Evolutionary conservation across 2,113 vertebrate genomes (phyloP), one percentile per base, ranked within the genome.

Genomic region (Nansenia antarctica): DNA sequence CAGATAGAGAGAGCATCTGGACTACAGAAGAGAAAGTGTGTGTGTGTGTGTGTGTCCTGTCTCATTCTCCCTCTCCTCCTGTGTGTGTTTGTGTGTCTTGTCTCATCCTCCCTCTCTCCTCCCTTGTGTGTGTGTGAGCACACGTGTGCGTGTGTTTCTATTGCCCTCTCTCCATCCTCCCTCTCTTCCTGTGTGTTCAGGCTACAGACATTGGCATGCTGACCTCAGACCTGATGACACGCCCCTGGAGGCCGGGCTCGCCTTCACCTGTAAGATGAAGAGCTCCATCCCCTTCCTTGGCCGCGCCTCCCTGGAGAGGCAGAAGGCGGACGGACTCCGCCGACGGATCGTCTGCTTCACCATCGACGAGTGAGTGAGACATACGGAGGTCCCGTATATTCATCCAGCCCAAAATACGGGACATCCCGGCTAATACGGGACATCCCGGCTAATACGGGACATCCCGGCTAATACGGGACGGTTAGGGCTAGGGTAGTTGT

Each of bases 231-330:
- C 94, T 0, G 95, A 99, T 0, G 96, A 98, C 82, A 96, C 94
- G 0, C 98, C 98, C 0, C 82, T 99, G 9, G 96, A 99, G 74
- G 94, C 98, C 0, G 96, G 97, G 15, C 71, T 99, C 39, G 95
- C 91, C 24, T 99, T 99, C 81, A 96, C 97, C 55, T 99, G 98
- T 86, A 99, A 98, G 63, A 86, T 99, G 66, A 98, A 93, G 78
- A 92, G 93, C 0, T 29, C 78, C 0, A 83, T 90, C 68, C 93
- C 94, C 0, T 99, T 99, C 85, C 92, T 95, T 77, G 98, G 98
- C 1, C 90, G 95, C 0, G 87, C 92, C 37, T 92, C 92, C 0
- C 85, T 98, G 81, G 95, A 98, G 85, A 80, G 76, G 42, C 96
- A 98, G 87, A 95, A 89, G 68, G 52, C 89, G 0, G 63, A 86